These are phyloP conservation scores for Copidosoma floridanum DNA, from an alignment of 1,140 invertebrate species.

Conservation along the genomic window DNA sequence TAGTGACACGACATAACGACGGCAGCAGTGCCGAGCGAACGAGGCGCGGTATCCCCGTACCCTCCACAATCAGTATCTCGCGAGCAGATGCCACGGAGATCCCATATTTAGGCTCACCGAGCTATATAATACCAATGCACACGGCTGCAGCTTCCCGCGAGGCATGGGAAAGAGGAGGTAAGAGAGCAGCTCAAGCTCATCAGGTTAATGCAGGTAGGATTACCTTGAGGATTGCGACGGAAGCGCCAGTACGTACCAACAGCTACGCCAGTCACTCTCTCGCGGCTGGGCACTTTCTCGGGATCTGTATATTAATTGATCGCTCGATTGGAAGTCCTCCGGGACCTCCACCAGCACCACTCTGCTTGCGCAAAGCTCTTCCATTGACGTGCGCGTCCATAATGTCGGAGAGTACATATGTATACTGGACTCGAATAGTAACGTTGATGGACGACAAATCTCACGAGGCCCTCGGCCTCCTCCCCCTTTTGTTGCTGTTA, in stretches of 20 bases:
- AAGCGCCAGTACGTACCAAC: no score
- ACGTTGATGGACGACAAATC: background rate
- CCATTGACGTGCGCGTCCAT: background rate
- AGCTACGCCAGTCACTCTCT: conserved; percentile 37
- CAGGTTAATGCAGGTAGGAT: conserved; percentile 56
- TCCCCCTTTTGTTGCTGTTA: background rate
- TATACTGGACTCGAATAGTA: no score
- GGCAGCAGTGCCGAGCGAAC: background rate
- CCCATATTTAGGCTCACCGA: no score
- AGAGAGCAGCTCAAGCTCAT: conserved; percentile 49
- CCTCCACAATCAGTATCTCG: no score
- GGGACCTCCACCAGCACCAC: no score
- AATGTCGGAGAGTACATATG: background rate
- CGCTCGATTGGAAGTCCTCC: conserved; percentile 49
- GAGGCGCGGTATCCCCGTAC: no score
- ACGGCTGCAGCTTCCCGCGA: conserved; percentile 12
- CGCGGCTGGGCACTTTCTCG: conserved; percentile 41
- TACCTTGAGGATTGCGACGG: conserved; percentile 47
- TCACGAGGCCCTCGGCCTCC: background rate
- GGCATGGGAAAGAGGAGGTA: conserved; percentile 30
- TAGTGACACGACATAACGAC: no score
- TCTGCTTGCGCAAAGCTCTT: conserved; percentile 9
- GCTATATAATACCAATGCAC: no score
- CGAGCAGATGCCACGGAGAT: no score
- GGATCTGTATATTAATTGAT: conserved; percentile 52